Base-by-base conservation (phyloP, 37 sponge, comb jelly and placozoan species). In the Oscarella lobularis region DNA sequence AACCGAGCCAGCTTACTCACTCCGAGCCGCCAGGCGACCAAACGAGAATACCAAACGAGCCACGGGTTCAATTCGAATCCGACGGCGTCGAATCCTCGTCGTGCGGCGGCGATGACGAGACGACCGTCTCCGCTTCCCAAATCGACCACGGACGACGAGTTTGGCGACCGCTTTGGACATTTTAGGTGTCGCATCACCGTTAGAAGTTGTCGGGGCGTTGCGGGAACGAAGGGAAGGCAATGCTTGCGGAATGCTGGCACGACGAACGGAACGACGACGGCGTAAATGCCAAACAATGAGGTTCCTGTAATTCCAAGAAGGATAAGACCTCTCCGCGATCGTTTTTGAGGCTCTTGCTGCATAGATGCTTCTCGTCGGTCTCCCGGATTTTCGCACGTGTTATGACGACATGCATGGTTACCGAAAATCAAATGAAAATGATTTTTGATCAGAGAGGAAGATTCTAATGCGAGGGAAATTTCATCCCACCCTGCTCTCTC, bases 91-190 rank as follows among this genome's bases (percentile, higher is more conserved):
- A 78, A 78, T 2, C 79, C 79, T 1, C 68, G 39, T 39, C 71
- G 68, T 3, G 79, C 79, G 35, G 79, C 79, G 2, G 72, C 79
- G 31, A 78, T 78, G 31, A 78, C 79, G 69, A 78, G 60, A 40
- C 79, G 66, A 29, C 79, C 79, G 38, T 78, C 79, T 2, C 79
- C 79, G 71, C 79, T 78, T 2, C 79, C 79, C 39, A 78, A 73
- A 38, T 78, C 79, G 3, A 78, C 68, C 2, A 78, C 37, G 2
- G 79, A 69, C 9, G 72, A 69, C 6, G 6, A n/a, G 29, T 69
- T 69, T 14, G 6, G 6, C 65, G 27, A n/a, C 27, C 27, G 14
- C 65, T 14, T 54, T 54, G 65, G 65, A 14, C 65, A 14, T 32
- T 29, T 69, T 20, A 69, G 33, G 9, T 6, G 32, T 31, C 6